Evolutionary conservation across 1,140 invertebrate genomes (phyloP).

Genomic region (Saccostrea glomerata): DNA sequence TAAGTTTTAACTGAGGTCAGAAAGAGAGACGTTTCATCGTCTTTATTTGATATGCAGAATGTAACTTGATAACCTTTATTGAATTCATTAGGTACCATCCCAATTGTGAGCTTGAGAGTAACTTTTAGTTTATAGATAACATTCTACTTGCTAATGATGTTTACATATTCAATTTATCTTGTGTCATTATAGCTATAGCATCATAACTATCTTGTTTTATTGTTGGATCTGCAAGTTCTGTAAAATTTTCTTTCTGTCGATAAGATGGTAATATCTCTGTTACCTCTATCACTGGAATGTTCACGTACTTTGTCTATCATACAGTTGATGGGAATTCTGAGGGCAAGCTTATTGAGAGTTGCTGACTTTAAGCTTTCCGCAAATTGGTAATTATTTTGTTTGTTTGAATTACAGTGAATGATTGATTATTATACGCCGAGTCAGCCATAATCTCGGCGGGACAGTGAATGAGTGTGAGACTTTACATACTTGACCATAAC

Average conservation of each 20-base stretch:
- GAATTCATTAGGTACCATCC: conserved; percentile 36
- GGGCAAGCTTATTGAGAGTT: conserved; percentile 5
- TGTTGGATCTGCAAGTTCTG: conserved; percentile 1
- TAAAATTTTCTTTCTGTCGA: conserved; percentile 4
- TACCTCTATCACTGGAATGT: background rate
- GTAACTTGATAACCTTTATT: conserved; percentile 42
- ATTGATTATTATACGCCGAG: too few species aligned
- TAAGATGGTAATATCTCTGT: conserved; percentile 23
- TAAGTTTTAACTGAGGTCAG: conserved; percentile 27
- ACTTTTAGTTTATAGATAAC: too few species aligned
- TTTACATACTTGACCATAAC: conserved; percentile 29
- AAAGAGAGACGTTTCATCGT: conserved; percentile 14
- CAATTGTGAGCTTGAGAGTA: conserved; percentile 31
- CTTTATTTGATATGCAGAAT: conserved; percentile 46
- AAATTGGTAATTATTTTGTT: conserved; percentile 29
- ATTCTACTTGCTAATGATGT: conserved; percentile 31
- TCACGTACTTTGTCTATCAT: conserved; percentile 35
- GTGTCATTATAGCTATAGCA: background rate
- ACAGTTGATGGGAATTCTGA: conserved; percentile 9
- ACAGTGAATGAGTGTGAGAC: conserved; percentile 36
- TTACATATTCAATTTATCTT: conserved; percentile 37
- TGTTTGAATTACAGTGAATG: conserved; percentile 22
- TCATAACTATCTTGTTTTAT: background rate
- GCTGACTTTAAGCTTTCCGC: background rate
- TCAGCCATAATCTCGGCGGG: too few species aligned